Base-by-base conservation (phyloP, 1,140 invertebrate species). In the Cephus cinctus region DNA sequence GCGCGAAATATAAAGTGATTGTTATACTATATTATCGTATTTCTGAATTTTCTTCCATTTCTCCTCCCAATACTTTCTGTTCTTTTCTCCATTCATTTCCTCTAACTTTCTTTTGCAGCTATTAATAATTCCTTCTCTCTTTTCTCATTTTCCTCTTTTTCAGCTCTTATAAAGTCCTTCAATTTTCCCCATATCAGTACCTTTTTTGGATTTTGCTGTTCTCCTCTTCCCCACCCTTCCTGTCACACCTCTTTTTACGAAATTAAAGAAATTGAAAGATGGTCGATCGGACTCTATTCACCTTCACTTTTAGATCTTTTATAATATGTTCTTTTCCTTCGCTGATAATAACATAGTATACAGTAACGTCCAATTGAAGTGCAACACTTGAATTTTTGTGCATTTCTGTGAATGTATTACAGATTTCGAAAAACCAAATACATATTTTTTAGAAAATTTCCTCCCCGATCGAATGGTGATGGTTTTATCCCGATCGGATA, bases 211-310 rank as follows among this genome's bases (percentile, higher is more conserved):
- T 23, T 23, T 23, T 15, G n/a, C 11, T 38, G 35, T 15, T 18
- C 35, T 18, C 11, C 14, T 27, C n/a, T n/a, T n/a, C n/a, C n/a
- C n/a, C n/a, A n/a, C n/a, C n/a, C n/a, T n/a, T n/a, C n/a, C n/a
- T 27, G 14, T 12, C 8, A 18, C 5, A n/a, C 16, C 19, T 36
- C 14, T 14, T 12, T 2, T 23, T 23, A 5, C n/a, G 27, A 18
- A 35, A n/a, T 14, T 6, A 44, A 11, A 4, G 43, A 5, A 2
- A 45, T 11, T 14, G 44, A 36, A 6, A 46, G 22, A 18, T 46
- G 44, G 22, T n/a, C n/a, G n/a, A n/a, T 46, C 44, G 6, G 44
- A 46, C 20, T 46, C 44, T n/a, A 27, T 38, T 34, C 44, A 21
- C 5, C 15, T 46, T 25, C 0, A 46, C 22, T 46, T 38, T 34